Conservation (phyloP, 1,140 invertebrate genomes). For the Eulimnadia texana region DNA sequence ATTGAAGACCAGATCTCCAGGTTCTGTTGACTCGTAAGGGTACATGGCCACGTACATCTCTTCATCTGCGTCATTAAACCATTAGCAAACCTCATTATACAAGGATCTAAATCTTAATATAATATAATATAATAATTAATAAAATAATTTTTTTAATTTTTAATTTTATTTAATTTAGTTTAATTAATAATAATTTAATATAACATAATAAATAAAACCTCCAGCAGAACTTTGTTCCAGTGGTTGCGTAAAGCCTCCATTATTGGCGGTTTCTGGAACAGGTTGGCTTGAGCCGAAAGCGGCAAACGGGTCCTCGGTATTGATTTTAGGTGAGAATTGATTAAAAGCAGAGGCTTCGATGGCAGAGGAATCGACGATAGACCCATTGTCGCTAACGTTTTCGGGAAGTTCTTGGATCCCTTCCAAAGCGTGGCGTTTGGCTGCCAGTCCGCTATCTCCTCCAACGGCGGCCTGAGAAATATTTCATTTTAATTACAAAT, state of each 20-base stretch:
- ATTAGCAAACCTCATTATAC: background rate
- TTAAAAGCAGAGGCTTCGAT: conserved; percentile 19
- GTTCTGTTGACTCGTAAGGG: conserved; percentile 70
- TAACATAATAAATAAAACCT: no score
- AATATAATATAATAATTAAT: background rate
- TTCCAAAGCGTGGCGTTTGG: conserved; percentile 23
- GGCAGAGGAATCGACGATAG: conserved; percentile 19
- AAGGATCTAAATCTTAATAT: background rate
- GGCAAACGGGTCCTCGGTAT: conserved; percentile 19
- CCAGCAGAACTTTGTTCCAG: no score
- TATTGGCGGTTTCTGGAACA: background rate
- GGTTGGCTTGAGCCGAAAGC: conserved; percentile 19
- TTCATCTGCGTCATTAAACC: conserved; percentile 16
- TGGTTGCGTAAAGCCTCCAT: background rate
- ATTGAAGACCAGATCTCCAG: conserved; percentile 80
- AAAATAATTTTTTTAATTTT: background rate
- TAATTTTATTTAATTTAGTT: no score
- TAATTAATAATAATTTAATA: no score
- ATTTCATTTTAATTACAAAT: background rate
- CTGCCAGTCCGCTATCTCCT: conserved; percentile 20
- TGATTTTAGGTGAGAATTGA: conserved; percentile 16
- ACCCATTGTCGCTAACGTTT: conserved; percentile 38
- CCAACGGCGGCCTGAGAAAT: conserved; percentile 27
- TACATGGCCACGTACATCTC: conserved; percentile 74
- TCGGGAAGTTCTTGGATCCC: conserved; percentile 61